These are phyloP conservation scores for Epizoanthus stellaris DNA, from an alignment of 92 coral and sea anemone genomes.

Conservation along the genomic window DNA sequence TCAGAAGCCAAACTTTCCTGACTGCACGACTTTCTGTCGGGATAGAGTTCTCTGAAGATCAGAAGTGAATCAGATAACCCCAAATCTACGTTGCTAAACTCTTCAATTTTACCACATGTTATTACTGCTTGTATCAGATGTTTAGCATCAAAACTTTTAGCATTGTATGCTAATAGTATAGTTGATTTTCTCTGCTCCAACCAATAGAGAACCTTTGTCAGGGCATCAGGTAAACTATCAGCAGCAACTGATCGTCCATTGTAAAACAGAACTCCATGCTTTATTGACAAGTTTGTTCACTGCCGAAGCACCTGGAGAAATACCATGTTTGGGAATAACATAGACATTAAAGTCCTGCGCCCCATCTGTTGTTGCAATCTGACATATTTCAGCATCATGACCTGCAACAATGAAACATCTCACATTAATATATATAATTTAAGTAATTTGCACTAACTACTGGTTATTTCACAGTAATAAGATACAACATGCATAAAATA, in stretches of 20 bases:
- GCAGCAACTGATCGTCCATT: slow-evolving; percentile 62
- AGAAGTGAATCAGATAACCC: slow-evolving; percentile 69
- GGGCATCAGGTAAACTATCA: slow-evolving; percentile 26
- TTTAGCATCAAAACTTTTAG: slow-evolving; percentile 60
- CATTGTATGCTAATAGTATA: slow-evolving; percentile 69
- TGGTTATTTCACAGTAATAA: no score
- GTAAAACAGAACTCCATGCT: slow-evolving; percentile 61
- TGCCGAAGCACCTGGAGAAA: slow-evolving; percentile 64
- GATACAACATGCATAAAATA: no score
- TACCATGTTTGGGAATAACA: slow-evolving; percentile 48
- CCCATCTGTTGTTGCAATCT: slow-evolving; percentile 74
- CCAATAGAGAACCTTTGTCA: slow-evolving; percentile 50
- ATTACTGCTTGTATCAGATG: slow-evolving; percentile 49
- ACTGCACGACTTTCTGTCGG: slow-evolving; percentile 58
- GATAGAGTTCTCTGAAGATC: slow-evolving; percentile 68
- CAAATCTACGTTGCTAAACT: slow-evolving; percentile 38
- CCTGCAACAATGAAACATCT: no score
- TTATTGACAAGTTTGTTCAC: slow-evolving; percentile 60
- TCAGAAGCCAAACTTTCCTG: slow-evolving; percentile 59
- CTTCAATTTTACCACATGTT: slow-evolving; percentile 34
- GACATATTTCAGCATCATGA: slow-evolving; percentile 64
- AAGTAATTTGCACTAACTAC: no score
- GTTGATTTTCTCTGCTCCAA: slow-evolving; percentile 52
- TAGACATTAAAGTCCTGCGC: slow-evolving; percentile 52
- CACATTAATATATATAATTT: no score